Conservation (phyloP, 2,888 invertebrate genomes). For the Conomelus anceps region DNA sequence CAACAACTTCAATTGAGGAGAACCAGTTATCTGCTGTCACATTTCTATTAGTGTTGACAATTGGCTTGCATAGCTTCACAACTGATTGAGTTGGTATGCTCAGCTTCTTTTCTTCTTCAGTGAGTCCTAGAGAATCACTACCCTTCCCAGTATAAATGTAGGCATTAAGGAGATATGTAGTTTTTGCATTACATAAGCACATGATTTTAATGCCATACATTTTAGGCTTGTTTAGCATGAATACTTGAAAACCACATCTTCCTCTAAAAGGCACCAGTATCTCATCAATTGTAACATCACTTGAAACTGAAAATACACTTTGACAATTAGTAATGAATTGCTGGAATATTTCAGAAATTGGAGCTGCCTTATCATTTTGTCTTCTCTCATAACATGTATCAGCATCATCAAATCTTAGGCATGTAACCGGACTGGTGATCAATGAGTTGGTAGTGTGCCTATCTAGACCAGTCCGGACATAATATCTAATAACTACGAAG, state of each 20-base stretch:
- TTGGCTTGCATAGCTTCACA: slow-evolving; percentile 33
- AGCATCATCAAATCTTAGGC: slow-evolving; percentile 11
- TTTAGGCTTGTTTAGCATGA: slow-evolving; percentile 34
- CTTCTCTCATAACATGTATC: neutral
- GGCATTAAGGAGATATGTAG: slow-evolving; percentile 32
- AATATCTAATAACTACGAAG: too few species aligned
- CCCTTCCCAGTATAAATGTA: slow-evolving; percentile 36
- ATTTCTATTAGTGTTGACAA: slow-evolving; percentile 36
- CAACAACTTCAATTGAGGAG: slow-evolving; percentile 35
- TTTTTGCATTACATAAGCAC: slow-evolving; percentile 31
- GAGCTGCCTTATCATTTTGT: slow-evolving; percentile 7
- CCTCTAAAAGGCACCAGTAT: slow-evolving; percentile 17
- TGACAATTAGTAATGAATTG: neutral
- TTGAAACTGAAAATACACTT: neutral
- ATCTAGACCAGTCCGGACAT: too few species aligned
- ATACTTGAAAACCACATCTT: slow-evolving; percentile 29
- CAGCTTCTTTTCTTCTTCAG: slow-evolving; percentile 33
- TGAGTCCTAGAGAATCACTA: slow-evolving; percentile 34
- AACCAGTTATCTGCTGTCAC: slow-evolving; percentile 39
- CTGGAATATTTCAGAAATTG: neutral
- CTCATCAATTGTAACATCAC: slow-evolving; percentile 13
- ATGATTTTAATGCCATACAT: slow-evolving; percentile 34
- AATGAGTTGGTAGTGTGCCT: too few species aligned
- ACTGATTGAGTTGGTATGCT: slow-evolving; percentile 36
- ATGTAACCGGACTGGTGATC: too few species aligned